A percentile compares a stretch with the other conserved stretches of the same genome.
These are phyloP conservation scores for Anolis carolinensis DNA, from an alignment of 2,113 vertebrate genomes.

Conservation along the genomic window DNA sequence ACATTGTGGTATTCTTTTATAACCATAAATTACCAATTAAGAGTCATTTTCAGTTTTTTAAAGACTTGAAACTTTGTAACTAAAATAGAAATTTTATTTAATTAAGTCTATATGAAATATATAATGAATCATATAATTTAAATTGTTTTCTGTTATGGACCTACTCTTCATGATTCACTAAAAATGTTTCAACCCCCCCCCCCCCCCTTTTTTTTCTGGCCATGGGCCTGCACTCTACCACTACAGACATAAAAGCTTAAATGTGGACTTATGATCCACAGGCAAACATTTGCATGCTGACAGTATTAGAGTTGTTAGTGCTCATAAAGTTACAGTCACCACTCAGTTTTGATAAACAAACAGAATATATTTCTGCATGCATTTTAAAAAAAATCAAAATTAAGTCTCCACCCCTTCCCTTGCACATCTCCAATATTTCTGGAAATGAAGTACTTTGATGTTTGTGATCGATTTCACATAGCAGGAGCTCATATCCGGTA, in stretches of 20 bases:
- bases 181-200: no score
- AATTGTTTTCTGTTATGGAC: no score
- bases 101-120: no score
- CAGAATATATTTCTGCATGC: neutral
- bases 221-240: no score
- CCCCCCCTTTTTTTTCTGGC: no score
- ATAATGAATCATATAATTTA: no score
- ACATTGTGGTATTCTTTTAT: no score
- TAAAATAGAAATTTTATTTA: no score
- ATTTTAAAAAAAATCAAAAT: neutral
- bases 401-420: neutral
- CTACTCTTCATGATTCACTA: no score
- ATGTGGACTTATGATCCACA: neutral
- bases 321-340: neutral
- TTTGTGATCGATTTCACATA: conserved; percentile 14
- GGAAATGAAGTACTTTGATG: neutral
- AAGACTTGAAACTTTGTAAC: no score
- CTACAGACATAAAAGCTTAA: neutral
- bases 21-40: no score
- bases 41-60: no score
- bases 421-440: neutral
- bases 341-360: neutral
- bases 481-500: neutral
- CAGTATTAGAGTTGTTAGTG: neutral
- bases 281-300: neutral